A percentile compares a stretch with the other conserved stretches of the same genome.
phyloP scores from a whole-genome alignment of 30 jellyfish, hydroid and myxozoan genomes.

The Turritopsis rubra region DNA sequence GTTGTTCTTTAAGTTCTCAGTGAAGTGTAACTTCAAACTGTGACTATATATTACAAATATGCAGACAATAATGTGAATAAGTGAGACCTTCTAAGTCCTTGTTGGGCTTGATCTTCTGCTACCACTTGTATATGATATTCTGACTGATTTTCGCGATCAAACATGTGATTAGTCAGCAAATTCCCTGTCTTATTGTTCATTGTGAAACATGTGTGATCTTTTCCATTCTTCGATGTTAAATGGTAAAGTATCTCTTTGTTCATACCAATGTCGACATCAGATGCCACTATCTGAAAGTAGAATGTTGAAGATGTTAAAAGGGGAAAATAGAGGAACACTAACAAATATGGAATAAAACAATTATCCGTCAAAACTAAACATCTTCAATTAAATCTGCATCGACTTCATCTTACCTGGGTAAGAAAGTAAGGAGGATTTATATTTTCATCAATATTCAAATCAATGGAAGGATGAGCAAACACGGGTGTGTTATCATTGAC shows the following conservation, averaged over 20 bases:
- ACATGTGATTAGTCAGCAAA: neutral
- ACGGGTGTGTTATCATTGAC: constrained; percentile 34
- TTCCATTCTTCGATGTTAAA: neutral
- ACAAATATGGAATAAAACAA: neutral
- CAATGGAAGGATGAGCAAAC: constrained; percentile 15
- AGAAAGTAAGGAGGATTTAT: neutral
- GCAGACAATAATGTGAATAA: too few species aligned
- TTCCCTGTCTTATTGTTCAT: constrained; percentile 4
- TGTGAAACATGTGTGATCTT: neutral
- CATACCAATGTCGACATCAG: neutral
- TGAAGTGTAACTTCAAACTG: too few species aligned
- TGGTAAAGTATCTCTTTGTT: neutral
- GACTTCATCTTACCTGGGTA: neutral
- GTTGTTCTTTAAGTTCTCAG: too few species aligned
- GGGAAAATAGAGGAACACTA: too few species aligned
- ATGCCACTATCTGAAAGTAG: neutral
- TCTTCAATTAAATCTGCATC: too few species aligned
- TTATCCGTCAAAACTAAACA: neutral
- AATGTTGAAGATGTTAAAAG: too few species aligned
- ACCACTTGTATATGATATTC: neutral
- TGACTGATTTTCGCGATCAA: constrained; percentile 7
- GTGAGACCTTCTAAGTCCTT: neutral
- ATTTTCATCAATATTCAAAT: neutral
- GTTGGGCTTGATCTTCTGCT: neutral
- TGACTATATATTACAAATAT: too few species aligned